Evolutionary conservation across 2,797 vertebrate genomes (phyloP).

Genomic region (Enteromius radiatus): DNA sequence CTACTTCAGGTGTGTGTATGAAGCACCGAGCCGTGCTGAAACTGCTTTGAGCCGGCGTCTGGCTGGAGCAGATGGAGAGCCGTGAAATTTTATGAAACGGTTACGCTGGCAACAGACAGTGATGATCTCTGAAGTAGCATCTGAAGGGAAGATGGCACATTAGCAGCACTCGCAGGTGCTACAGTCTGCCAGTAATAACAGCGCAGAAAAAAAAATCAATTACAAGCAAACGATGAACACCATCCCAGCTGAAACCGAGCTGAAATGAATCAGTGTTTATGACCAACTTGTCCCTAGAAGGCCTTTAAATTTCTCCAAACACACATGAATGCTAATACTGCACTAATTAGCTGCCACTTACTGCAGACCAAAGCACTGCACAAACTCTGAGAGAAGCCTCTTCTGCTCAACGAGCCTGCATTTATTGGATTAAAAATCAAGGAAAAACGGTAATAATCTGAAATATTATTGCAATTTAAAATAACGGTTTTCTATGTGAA

Average conservation of each 20-base stretch:
- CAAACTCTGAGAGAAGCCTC: neutral
- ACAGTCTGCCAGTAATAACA: conserved; percentile 82
- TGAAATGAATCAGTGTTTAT: conserved; percentile 40
- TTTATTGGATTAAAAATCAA: neutral
- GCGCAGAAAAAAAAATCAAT: conserved; percentile 85
- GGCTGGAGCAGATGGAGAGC: conserved; percentile 87
- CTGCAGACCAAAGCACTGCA: neutral
- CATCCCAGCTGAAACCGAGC: conserved; percentile 30
- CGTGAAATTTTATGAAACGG: conserved; percentile 92
- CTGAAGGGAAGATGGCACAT: conserved; percentile 88
- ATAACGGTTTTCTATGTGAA: neutral
- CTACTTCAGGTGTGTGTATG: neutral
- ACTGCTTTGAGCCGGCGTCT: conserved; percentile 79
- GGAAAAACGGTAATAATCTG: neutral
- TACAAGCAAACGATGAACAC: conserved; percentile 52
- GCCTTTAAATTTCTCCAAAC: conserved; percentile 27
- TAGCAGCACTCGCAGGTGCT: conserved; percentile 90
- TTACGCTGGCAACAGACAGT: conserved; percentile 81
- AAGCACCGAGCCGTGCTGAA: conserved; percentile 68
- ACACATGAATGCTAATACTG: conserved; percentile 29
- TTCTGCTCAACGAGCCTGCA: neutral
- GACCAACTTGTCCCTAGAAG: conserved; percentile 31
- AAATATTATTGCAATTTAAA: neutral
- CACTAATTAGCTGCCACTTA: conserved; percentile 9
- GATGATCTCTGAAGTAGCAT: conserved; percentile 87